phyloP scores from a whole-genome alignment of 2,113 vertebrate genomes.

The Saguinus midas region DNA sequence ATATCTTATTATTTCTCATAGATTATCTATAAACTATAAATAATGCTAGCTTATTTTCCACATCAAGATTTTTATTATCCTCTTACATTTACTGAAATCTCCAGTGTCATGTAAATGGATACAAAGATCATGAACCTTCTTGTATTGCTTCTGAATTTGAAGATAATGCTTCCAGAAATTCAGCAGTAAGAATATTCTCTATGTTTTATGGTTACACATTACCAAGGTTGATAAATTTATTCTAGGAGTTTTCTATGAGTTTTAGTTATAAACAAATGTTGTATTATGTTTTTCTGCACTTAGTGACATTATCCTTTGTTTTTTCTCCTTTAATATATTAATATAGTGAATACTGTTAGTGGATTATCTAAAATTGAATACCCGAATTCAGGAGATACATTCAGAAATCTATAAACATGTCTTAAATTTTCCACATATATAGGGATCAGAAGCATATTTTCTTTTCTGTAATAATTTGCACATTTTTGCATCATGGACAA shows the following conservation, averaged over 20 bases:
- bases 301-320: not conserved
- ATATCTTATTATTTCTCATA: not conserved
- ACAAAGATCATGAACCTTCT: not conserved
- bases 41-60: not conserved
- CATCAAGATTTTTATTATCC: not conserved
- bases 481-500: not conserved
- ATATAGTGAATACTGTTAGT: not conserved
- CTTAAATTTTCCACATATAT: not conserved
- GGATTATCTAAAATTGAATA: not conserved
- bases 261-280: not conserved
- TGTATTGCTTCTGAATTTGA: not conserved
- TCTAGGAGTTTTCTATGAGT: not conserved
- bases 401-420: not conserved
- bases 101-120: not conserved
- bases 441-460: not conserved
- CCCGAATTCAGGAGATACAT: not conserved
- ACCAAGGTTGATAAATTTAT: not conserved
- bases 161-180: not conserved
- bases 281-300: not conserved
- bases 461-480: not conserved
- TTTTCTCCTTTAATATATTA: not conserved
- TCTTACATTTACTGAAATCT: not conserved
- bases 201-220: not conserved
- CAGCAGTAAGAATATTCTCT: not conserved
- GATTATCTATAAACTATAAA: not conserved